Percentiles rank a stretch among this genome's conserved stretches.
These are phyloP conservation scores for Seriola aureovittata DNA, from an alignment of 2,113 vertebrate species.

Conservation along the genomic window DNA sequence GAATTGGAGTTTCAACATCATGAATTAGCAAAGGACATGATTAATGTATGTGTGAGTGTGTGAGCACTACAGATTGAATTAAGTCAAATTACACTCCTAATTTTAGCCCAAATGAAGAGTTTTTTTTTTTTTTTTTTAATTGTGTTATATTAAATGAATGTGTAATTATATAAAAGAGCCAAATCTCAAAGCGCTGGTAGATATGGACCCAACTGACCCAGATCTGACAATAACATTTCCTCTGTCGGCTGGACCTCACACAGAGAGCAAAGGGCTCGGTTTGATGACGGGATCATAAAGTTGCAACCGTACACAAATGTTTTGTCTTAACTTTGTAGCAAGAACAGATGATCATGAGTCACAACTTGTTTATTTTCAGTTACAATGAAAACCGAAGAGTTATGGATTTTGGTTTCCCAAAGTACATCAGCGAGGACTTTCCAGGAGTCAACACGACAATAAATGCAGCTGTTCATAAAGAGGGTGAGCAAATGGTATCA, in stretches of 20 bases:
- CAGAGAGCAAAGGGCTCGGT: constrained; percentile 23
- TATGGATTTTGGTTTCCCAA: constrained; percentile 81
- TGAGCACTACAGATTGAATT: background rate
- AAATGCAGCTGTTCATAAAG: constrained; percentile 80
- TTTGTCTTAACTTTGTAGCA: constrained; percentile 3
- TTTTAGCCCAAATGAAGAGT: background rate
- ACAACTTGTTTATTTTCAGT: constrained; percentile 58
- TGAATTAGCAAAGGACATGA: background rate
- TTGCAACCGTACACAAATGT: background rate
- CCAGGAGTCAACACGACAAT: constrained; percentile 79
- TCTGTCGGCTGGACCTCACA: constrained; percentile 37
- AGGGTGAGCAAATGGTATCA: constrained; percentile 66
- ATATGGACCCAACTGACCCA: background rate
- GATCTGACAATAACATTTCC: background rate
- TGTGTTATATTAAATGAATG: background rate
- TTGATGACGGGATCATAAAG: constrained; percentile 3
- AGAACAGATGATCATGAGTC: background rate
- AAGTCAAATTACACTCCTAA: constrained; percentile 7
- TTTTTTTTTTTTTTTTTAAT: background rate
- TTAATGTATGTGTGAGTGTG: background rate
- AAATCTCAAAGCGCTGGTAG: constrained; percentile 3
- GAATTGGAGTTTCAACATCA: background rate
- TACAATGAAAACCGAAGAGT: constrained; percentile 81
- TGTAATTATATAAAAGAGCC: background rate
- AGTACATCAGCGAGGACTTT: constrained; percentile 82